Evolutionary conservation across 2,888 invertebrate species (phyloP).

Genomic region (Scelioninae gen. 2): DNA sequence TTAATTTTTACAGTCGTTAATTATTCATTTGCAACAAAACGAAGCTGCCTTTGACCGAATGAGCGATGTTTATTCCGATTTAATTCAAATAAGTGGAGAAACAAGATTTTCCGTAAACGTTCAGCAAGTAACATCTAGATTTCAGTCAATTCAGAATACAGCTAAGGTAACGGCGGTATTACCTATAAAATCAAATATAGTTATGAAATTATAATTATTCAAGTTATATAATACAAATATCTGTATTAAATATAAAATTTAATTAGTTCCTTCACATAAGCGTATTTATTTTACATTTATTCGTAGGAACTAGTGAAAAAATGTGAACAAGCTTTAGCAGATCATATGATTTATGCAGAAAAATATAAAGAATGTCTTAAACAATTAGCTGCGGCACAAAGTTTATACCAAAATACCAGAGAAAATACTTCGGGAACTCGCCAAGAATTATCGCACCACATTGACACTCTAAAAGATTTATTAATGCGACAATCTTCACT

Average conservation of each 20-base stretch:
- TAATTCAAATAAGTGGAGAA: constrained; percentile 90
- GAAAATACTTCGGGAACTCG: constrained; percentile 79
- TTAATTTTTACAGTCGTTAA: constrained; percentile 79
- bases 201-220: too few relatives aligned
- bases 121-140: constrained; percentile 92
- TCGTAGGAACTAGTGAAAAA: constrained; percentile 89
- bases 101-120: constrained; percentile 90
- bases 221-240: too few relatives aligned
- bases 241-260: too few relatives aligned
- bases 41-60: constrained; percentile 92
- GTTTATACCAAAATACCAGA: constrained; percentile 82
- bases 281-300: not conserved
- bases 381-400: constrained; percentile 86
- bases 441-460: constrained; percentile 82
- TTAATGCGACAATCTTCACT: constrained; percentile 86
- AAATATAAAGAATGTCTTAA: constrained; percentile 90
- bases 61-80: constrained; percentile 89
- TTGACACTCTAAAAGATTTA: constrained; percentile 84
- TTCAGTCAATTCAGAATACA: constrained; percentile 92
- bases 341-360: constrained; percentile 87
- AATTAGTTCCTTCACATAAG: too few relatives aligned
- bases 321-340: constrained; percentile 90
- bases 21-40: constrained; percentile 86
- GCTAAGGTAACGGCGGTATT: constrained; percentile 83
- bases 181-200: too few relatives aligned